These are phyloP conservation scores for Haplochromis vanheusdeni DNA, from an alignment of 2,113 vertebrate species.

Conservation along the genomic window DNA sequence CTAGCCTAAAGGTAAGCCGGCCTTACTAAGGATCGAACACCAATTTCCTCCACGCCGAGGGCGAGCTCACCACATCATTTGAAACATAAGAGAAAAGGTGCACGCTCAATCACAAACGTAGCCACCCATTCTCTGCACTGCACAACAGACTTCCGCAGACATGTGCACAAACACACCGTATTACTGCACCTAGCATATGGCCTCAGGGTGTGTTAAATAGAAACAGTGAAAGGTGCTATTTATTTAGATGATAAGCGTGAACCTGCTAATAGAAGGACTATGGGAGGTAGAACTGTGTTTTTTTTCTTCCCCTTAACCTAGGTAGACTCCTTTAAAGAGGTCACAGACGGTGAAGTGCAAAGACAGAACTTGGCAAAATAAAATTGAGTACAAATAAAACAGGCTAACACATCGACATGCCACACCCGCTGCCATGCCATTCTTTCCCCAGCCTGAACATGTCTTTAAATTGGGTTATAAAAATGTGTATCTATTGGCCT, in stretches of 20 bases:
- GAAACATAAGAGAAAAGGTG: constrained; percentile 29
- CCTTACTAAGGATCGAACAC: constrained; percentile 59
- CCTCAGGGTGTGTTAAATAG: constrained; percentile 36
- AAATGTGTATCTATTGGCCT: constrained; percentile 45
- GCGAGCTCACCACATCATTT: constrained; percentile 50
- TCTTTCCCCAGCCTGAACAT: constrained; percentile 11
- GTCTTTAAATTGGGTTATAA: constrained; percentile 53
- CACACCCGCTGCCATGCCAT: background rate
- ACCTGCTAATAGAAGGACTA: constrained; percentile 33
- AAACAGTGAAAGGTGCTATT: constrained; percentile 54
- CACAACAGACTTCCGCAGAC: constrained; percentile 2
- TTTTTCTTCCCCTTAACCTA: background rate
- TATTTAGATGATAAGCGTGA: constrained; percentile 60
- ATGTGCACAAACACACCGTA: constrained; percentile 28
- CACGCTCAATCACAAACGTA: constrained; percentile 9
- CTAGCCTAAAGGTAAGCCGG: constrained; percentile 40
- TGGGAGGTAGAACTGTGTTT: background rate
- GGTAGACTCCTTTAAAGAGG: constrained; percentile 14
- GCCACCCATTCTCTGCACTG: background rate
- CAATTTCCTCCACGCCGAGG: constrained; percentile 58
- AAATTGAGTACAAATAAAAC: constrained; percentile 40
- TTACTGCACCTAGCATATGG: constrained; percentile 16
- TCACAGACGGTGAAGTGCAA: constrained; percentile 13
- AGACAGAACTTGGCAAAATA: constrained; percentile 1
- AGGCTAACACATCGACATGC: background rate